Evolutionary conservation across 2,888 invertebrate genomes (phyloP).

Genomic region (Theretra japonica): DNA sequence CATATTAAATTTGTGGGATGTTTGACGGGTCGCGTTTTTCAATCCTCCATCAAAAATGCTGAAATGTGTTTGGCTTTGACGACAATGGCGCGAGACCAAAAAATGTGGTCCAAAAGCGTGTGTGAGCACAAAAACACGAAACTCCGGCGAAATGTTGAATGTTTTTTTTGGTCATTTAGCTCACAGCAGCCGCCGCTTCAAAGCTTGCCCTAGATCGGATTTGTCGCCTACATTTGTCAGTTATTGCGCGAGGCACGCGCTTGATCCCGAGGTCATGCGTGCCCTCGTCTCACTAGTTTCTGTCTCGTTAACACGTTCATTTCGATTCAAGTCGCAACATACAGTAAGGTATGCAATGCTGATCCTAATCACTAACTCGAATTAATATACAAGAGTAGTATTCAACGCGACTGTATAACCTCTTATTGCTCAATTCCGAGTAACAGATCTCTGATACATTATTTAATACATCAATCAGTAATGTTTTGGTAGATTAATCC

Average conservation of each 20-base stretch:
- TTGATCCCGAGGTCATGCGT: conserved; percentile 68
- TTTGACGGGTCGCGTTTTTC: not conserved
- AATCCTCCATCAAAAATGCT: not conserved
- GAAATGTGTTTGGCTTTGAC: not conserved
- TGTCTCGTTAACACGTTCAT: conserved; percentile 67
- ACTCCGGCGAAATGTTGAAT: conserved; percentile 11
- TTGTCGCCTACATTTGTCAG: conserved; percentile 65
- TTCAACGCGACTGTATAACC: not conserved
- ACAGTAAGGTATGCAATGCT: conserved; percentile 49
- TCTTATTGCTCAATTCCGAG: not conserved
- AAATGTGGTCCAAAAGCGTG: conserved; percentile 20
- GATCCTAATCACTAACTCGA: conserved; percentile 47
- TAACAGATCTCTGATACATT: not conserved
- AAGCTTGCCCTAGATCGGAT: conserved; percentile 49
- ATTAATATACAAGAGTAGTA: conserved; percentile 14
- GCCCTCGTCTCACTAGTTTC: conserved; percentile 59
- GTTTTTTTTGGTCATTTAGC: conserved; percentile 32
- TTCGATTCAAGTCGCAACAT: conserved; percentile 56
- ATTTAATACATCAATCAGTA: not conserved
- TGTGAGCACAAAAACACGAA: conserved; percentile 6
- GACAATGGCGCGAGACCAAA: not conserved
- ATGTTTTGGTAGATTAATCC: not conserved
- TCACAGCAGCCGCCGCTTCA: conserved; percentile 38
- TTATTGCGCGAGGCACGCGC: conserved; percentile 57
- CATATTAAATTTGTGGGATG: not conserved